Percentiles rank a stretch among this genome's conserved stretches.
These are phyloP conservation scores for Phytoseiulus persimilis DNA, from an alignment of 2,888 invertebrate genomes.

Conservation along the genomic window DNA sequence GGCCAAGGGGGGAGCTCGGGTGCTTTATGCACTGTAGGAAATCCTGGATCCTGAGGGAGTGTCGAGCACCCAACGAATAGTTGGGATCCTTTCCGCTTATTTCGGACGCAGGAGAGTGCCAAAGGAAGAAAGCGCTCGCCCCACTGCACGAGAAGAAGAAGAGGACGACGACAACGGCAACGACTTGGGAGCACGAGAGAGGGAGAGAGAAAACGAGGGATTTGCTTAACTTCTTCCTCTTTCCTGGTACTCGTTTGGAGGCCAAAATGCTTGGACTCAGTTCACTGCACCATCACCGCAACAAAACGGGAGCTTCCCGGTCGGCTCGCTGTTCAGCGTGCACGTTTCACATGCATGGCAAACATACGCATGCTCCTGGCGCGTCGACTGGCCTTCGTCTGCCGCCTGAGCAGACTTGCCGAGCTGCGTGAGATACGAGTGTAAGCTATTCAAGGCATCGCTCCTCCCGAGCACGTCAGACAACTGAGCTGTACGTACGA, in stretches of 20 bases:
- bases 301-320: not conserved
- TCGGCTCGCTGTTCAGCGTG: not conserved
- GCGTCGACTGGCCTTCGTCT: not conserved
- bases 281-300: not conserved
- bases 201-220: not conserved
- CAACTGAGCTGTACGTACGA: not conserved
- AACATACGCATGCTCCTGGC: not conserved
- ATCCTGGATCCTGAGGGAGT: constrained; percentile 23
- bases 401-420: not conserved
- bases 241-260: not conserved
- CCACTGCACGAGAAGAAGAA: too few species aligned
- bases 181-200: not conserved
- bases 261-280: not conserved
- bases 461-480: not conserved
- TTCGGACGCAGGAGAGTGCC: too few species aligned
- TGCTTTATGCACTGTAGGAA: not conserved
- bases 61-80: not conserved
- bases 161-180: not conserved
- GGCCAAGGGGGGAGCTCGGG: not conserved
- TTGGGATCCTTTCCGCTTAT: not conserved
- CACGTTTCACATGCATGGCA: not conserved
- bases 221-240: constrained; percentile 13
- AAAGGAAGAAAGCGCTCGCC: too few species aligned
- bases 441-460: constrained; percentile 5
- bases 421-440: not conserved